Conservation (phyloP, 2,888 invertebrate genomes). For the Harpalus rufipes region DNA sequence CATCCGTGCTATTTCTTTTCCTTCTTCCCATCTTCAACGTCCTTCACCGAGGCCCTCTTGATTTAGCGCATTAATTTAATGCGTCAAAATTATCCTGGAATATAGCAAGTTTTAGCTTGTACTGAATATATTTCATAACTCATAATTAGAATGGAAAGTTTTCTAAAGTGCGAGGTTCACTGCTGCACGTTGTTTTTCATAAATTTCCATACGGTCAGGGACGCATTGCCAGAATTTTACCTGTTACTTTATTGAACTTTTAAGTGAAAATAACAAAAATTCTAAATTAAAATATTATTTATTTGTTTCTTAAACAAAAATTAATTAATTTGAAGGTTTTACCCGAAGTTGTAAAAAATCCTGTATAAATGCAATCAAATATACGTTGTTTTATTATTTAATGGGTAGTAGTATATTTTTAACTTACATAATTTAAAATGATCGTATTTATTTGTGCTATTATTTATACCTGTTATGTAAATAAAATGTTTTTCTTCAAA, state of each 20-base stretch:
- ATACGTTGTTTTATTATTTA: too few relatives aligned
- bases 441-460: too few relatives aligned
- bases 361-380: too few relatives aligned
- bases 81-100: constrained; percentile 62
- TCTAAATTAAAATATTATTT: too few relatives aligned
- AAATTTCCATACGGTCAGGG: constrained; percentile 61
- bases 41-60: constrained; percentile 26
- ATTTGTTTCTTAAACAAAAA: too few relatives aligned
- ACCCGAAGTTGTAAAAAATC: too few relatives aligned
- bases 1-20: not conserved
- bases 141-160: constrained; percentile 64
- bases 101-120: constrained; percentile 59
- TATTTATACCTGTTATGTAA: too few relatives aligned
- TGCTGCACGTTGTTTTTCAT: constrained; percentile 61
- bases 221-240: constrained; percentile 16
- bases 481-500: too few relatives aligned
- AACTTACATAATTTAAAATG: too few relatives aligned
- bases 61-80: constrained; percentile 63
- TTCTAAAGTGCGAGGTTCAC: constrained; percentile 59
- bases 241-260: constrained; percentile 13
- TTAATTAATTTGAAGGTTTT: too few relatives aligned
- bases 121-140: constrained; percentile 65
- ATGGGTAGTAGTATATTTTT: too few relatives aligned
- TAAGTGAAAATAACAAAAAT: constrained; percentile 42
- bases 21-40: not conserved